phyloP scores from a whole-genome alignment of 2,888 invertebrate species.

The Machimus atricapillus region DNA sequence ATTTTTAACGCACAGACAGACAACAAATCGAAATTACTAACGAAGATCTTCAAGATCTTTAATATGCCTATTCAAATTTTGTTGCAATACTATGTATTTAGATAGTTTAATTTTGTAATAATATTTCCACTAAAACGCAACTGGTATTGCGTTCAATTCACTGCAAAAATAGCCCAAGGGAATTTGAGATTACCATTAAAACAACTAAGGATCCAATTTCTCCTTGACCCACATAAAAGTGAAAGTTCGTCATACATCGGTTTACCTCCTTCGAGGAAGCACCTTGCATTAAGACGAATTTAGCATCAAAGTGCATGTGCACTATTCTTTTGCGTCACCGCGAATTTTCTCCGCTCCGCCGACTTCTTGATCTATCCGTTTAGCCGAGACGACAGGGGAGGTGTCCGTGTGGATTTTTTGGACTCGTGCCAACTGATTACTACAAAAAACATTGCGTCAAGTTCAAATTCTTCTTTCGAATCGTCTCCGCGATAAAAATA shows the following conservation, averaged over 20 bases:
- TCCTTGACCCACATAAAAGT: neutral
- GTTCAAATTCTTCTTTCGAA: slow-evolving; percentile 19
- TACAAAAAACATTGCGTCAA: slow-evolving; percentile 22
- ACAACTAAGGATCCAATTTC: neutral
- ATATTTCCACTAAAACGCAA: neutral
- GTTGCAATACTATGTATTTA: neutral
- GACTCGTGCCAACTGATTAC: neutral
- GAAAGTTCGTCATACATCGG: neutral
- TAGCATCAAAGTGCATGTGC: neutral
- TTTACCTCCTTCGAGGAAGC: neutral
- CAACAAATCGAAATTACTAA: no score
- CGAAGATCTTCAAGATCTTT: no score
- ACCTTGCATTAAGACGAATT: neutral
- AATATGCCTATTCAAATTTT: no score
- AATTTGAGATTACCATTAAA: neutral
- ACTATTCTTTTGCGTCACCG: neutral
- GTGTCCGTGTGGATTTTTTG: neutral
- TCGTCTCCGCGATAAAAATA: slow-evolving; percentile 2
- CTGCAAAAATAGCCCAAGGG: neutral
- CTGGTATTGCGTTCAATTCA: neutral
- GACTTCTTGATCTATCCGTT: neutral
- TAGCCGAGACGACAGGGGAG: neutral
- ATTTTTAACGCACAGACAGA: no score
- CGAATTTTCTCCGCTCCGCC: neutral
- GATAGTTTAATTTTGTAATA: neutral